phyloP scores from a whole-genome alignment of 2,113 vertebrate species.

The Pipra filicauda region DNA sequence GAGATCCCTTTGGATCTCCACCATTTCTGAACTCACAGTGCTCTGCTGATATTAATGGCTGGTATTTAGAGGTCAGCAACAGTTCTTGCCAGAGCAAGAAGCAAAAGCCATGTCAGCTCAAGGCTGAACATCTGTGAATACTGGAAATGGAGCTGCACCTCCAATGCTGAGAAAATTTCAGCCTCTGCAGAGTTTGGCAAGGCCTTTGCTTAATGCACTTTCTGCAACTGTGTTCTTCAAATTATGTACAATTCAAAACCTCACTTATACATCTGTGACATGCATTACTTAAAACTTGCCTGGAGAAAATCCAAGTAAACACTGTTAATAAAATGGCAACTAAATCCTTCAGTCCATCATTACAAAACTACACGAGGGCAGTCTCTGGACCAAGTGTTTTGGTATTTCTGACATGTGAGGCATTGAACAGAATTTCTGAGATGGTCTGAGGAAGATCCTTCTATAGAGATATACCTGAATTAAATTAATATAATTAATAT shows the following conservation, averaged over 20 bases:
- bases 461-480: background rate
- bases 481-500: background rate
- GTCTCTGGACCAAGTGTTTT: background rate
- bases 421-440: background rate
- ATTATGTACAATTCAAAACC: background rate
- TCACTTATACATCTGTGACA: background rate
- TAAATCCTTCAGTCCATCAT: background rate
- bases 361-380: background rate
- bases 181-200: background rate
- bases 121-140: background rate
- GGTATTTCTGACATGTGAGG: rapidly evolving
- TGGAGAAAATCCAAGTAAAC: background rate
- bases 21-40: background rate
- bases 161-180: background rate
- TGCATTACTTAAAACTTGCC: constrained; percentile 10
- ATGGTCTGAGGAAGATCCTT: background rate
- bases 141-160: background rate
- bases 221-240: background rate
- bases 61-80: background rate
- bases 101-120: background rate
- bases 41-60: background rate
- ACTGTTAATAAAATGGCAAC: background rate
- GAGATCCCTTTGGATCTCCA: background rate
- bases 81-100: background rate
- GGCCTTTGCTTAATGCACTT: background rate